Evolutionary conservation across 2,888 invertebrate species (phyloP), one percentile per base, ranked within the genome.

Genomic region (Mesorhabditis belari): DNA sequence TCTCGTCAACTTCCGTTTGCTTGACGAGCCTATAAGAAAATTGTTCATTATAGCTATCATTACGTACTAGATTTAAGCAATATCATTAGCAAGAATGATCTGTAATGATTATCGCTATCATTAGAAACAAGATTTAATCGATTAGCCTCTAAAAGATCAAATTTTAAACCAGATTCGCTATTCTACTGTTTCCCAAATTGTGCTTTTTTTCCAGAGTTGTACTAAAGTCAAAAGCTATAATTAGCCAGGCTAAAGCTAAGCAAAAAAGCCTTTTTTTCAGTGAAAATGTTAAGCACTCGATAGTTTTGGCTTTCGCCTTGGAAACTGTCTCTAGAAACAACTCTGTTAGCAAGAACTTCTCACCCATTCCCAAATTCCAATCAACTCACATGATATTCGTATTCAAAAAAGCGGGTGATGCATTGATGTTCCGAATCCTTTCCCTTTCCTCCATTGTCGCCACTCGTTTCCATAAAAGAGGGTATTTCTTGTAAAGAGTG

Each of bases 401-500:
- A 57, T 73, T 72, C 57, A 77, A 62, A 55, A 75, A 76, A 5
- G 75, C 68, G 17, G 64, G 70, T 21, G 77, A 69, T 55, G 70
- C 65, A 21, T 83, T 82, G 61, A 84, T 74, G 61, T 80, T 73
- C 60, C 92, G 88, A 28, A 96, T 84, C 68, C 90, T 89, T 82
- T 93, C 94, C 67, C 96, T 87, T 83, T 99, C 96, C 65, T 96
- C 96, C 81, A 92, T 90, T 0, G 91, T 92, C 4, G 96, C 88
- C 4, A 92, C 89, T 76, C 96, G 87, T 77, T 96, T 87, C 84
- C 89, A 93, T 88, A 98, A 90, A 67, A 95, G 93, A 77, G 98
- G 98, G 82, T 95, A 99, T 81, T 92, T 90, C 84, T 98, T 98
- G 83, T 98, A 99, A 1, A 98, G 85, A 0, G 95, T 92, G 57